Evolutionary conservation across 37 sponge, comb jelly and placozoan genomes (phyloP), one percentile per base, ranked within the genome.

Genomic region (Halisarca cf. caerulea): DNA sequence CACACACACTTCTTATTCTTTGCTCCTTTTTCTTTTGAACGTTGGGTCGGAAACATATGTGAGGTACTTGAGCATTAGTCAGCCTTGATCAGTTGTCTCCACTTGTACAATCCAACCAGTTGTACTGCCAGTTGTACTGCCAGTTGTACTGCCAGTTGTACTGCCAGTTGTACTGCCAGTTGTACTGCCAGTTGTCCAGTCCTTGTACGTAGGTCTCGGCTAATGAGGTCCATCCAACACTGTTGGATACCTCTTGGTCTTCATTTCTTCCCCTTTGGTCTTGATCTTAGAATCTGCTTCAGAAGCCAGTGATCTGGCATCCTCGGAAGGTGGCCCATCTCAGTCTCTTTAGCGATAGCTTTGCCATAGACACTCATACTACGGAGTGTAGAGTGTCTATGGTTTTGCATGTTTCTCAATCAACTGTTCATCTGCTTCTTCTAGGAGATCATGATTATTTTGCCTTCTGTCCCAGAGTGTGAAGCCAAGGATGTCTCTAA

Each of bases 401-500:
- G 17, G 57, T 55, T 37, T 71, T 39, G 32, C 5, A 33, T 71
- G 73, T 39, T 71, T 39, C 41, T 71, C 41, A 71, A 71, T 71
- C 6, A 39, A 39, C 41, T 38, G 73, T 30, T 71, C 73, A 21
- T 37, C 18, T 38, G 73, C 41, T 37, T 71, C 73, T 37, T 71
- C 18, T 20, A 71, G 73, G 8, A 71, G 37, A 7, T 71, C 73
- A 5, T 38, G 8, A 37, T 71, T 71, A 4, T 39, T 33, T n/a
- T n/a, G n/a, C 18, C 73, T 33, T 39, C 37, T 71, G 41, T 71
- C 73, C 73, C 73, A 71, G 38, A 71, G 73, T 38, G 73, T 71
- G 40, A 71, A 33, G 41, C 73, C 73, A 33, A 71, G 40, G 73
- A 71, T 71, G 73, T 71, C 73, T 39, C 73, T 35, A 71, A 71